Evolutionary conservation across 2,113 vertebrate genomes (phyloP).

Genomic region (Nestor notabilis): DNA sequence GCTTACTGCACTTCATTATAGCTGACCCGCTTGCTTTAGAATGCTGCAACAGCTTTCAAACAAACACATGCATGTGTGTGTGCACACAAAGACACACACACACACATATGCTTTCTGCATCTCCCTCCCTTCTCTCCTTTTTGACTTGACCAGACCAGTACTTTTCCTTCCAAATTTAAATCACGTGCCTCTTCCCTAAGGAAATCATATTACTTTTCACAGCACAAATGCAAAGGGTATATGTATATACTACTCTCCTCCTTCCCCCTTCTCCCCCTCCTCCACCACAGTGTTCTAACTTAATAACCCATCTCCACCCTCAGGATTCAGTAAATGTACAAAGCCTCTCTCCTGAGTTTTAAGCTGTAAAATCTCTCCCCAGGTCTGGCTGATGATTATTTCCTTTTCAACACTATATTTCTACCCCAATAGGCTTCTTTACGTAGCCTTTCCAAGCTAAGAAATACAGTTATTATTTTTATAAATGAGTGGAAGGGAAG

Average conservation of each 20-base stretch:
- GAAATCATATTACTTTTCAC: background rate
- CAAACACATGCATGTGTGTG: accelerated
- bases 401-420: background rate
- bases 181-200: background rate
- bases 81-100: background rate
- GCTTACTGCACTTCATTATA: background rate
- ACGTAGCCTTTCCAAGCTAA: background rate
- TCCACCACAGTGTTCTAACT: background rate
- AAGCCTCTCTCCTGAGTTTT: background rate
- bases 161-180: background rate
- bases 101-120: background rate
- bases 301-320: background rate
- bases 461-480: background rate
- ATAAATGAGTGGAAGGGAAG: background rate
- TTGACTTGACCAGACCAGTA: background rate
- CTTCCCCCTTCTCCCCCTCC: background rate
- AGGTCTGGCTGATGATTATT: background rate
- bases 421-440: background rate
- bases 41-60: background rate
- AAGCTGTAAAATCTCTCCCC: background rate
- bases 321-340: background rate
- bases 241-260: background rate
- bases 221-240: background rate
- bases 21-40: background rate
- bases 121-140: background rate